phyloP scores from a whole-genome alignment of 1,140 invertebrate genomes.

The Lethocerus indicus region DNA sequence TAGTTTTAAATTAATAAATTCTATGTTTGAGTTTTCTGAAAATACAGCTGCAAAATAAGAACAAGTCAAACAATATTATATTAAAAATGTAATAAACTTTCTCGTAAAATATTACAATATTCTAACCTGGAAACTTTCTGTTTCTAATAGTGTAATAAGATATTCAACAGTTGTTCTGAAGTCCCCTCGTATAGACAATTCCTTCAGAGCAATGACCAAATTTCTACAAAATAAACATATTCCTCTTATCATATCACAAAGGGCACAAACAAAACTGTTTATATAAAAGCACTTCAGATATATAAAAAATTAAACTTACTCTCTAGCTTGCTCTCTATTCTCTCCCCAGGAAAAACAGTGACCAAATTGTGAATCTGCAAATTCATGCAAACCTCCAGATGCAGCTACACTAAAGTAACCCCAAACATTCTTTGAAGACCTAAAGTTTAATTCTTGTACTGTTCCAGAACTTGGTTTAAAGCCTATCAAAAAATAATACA shows the following conservation, averaged over 20 bases:
- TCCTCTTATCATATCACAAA: too few species aligned
- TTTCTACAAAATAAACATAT: conserved; percentile 37
- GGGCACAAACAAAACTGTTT: too few species aligned
- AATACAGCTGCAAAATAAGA: too few species aligned
- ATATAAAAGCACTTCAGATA: too few species aligned
- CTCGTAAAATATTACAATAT: background rate
- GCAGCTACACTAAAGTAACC: conserved; percentile 98
- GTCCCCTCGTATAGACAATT: conserved; percentile 92
- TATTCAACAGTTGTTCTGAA: conserved; percentile 98
- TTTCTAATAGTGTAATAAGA: conserved; percentile 89
- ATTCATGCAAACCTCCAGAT: conserved; percentile 95
- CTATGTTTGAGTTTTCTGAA: too few species aligned
- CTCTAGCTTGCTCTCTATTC: conserved; percentile 86
- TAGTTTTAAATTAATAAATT: too few species aligned
- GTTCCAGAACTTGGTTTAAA: conserved; percentile 97
- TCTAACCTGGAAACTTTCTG: conserved; percentile 57
- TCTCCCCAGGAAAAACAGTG: conserved; percentile 99
- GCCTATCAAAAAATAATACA: conserved; percentile 30
- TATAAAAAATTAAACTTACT: conserved; percentile 37
- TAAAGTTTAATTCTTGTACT: conserved; percentile 95
- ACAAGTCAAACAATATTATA: background rate
- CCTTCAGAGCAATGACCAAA: conserved; percentile 91
- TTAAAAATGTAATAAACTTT: background rate
- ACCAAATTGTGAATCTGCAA: conserved; percentile 98
- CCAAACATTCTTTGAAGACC: conserved; percentile 98